Conservation (phyloP, 2,113 vertebrate species). For the Semnornis frantzii region DNA sequence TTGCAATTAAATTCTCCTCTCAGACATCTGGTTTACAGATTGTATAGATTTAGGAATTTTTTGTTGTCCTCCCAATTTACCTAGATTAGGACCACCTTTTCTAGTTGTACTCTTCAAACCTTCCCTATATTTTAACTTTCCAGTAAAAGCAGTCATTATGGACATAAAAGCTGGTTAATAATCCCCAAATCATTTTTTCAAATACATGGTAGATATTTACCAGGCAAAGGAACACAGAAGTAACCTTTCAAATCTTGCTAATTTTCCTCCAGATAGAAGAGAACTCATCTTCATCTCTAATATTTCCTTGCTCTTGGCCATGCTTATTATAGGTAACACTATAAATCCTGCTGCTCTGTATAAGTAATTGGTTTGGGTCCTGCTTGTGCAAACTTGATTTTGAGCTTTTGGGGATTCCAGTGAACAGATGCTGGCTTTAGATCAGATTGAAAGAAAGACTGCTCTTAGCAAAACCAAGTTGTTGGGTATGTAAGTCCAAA, state of each 20-base stretch:
- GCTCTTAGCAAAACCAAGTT: not conserved
- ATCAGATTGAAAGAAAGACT: not conserved
- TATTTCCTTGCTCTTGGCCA: not conserved
- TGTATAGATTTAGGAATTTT: conserved; percentile 67
- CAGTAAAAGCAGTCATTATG: conserved; percentile 16
- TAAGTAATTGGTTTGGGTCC: not conserved
- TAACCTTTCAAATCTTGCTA: not conserved
- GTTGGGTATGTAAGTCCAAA: not conserved
- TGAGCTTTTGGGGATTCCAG: not conserved
- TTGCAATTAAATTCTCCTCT: conserved; percentile 67
- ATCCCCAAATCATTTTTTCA: not conserved
- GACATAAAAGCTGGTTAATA: conserved; percentile 25
- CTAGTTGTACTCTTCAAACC: conserved; percentile 42
- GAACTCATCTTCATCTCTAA: not conserved
- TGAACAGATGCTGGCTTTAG: not conserved
- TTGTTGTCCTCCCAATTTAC: conserved; percentile 63
- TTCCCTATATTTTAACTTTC: conserved; percentile 13
- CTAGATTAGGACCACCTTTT: conserved; percentile 55
- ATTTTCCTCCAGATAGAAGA: not conserved
- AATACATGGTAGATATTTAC: not conserved
- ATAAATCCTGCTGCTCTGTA: not conserved
- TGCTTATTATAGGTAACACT: not conserved
- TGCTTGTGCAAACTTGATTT: not conserved
- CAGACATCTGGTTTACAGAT: conserved; percentile 70
- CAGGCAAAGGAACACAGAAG: not conserved